A percentile compares a stretch with the other conserved stretches of the same genome.
phyloP scores from a whole-genome alignment of 2,113 vertebrate genomes.

The Meles meles region DNA sequence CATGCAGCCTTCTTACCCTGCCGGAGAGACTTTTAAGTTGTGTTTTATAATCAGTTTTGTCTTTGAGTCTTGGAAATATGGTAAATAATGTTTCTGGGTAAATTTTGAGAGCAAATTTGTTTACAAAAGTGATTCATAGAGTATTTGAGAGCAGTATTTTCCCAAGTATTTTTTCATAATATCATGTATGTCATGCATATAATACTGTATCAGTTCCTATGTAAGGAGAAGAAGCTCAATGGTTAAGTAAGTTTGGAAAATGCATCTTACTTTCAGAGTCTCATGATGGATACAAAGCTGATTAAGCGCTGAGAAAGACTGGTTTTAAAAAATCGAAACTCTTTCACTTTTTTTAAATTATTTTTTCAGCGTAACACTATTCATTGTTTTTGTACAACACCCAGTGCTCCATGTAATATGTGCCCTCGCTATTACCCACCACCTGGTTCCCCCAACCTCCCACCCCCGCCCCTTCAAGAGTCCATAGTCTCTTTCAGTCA shows the following conservation, averaged over 20 bases:
- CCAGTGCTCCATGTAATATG: too few species aligned
- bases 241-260: background rate
- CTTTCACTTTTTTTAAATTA: too few species aligned
- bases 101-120: slow-evolving; percentile 11
- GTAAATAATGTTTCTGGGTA: background rate
- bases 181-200: background rate
- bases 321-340: background rate
- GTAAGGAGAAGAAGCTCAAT: background rate
- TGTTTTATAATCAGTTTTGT: slow-evolving; percentile 22
- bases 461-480: too few species aligned
- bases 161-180: background rate
- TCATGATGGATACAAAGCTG: background rate
- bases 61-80: background rate
- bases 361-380: too few species aligned
- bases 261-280: background rate
- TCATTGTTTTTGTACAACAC: too few species aligned
- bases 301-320: background rate
- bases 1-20: background rate
- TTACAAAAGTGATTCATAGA: background rate
- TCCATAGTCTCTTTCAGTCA: too few species aligned
- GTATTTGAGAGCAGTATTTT: background rate
- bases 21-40: background rate
- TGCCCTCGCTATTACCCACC: too few species aligned
- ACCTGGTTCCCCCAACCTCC: too few species aligned
- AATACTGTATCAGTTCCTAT: background rate